Evolutionary conservation across 2,888 invertebrate species (phyloP), one percentile per base, ranked within the genome.

Genomic region (Linnaemya vulpina): DNA sequence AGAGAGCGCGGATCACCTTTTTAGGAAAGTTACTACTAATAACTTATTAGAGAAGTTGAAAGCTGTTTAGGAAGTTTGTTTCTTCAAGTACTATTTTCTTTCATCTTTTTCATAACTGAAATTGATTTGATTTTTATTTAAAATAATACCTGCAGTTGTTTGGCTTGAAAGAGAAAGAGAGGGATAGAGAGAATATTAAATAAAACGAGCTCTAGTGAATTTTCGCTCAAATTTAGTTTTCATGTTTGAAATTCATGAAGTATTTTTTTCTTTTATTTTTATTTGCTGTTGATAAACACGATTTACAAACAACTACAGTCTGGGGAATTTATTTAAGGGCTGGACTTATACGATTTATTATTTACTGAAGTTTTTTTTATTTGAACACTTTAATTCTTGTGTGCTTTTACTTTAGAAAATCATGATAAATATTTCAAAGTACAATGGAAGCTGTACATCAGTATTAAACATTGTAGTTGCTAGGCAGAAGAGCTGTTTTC

Each of bases 211-310:
- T 49, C 8, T 40, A 80, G 49, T 73, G 20, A 17, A 58, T 10
- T 76, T 65, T 76, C 38, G 8, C 82, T 71, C 70, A 70, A 58
- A 51, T 55, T 70, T 25, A 55, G 63, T 76, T 49, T 65, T 65
- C 63, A 76, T 77, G 71, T 77, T 82, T 71, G 22, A 82, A 71
- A 67, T 71, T 58, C 65, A 77, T 77, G 71, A 22, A 71, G 43
- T 73, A 38, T 15, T 63, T 63, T 22, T 51, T 40, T 35, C 8
- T 43, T 75, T 67, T 75, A 35, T 63, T 43, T 55, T 68, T 65
- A 30, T 63, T 79, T 73, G 38, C 49, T 71, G 55, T 65, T 76
- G 76, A 82, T 76, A 82, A 75, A 71, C 82, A 82, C 82, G 82
- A 71, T 76, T 76, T 75, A 30, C 51, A 60, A 80, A 58, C 68